These are phyloP conservation scores for Chesias legatella DNA, from an alignment of 2,888 invertebrate genomes.

Conservation along the genomic window DNA sequence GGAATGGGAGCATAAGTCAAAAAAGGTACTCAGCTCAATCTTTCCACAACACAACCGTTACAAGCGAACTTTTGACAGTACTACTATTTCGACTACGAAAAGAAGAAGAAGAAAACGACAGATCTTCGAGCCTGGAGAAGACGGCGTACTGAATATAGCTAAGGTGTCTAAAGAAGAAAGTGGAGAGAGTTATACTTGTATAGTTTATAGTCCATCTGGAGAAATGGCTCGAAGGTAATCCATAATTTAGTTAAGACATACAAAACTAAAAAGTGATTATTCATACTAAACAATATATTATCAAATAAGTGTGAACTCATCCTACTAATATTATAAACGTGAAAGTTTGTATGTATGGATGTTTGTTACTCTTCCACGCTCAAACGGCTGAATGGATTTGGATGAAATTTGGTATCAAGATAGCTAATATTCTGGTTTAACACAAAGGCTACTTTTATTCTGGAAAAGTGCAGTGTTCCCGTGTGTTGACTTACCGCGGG, in stretches of 20 bases:
- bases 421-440: too few species aligned
- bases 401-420: too few species aligned
- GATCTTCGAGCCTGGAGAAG: constrained; percentile 58
- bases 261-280: not conserved
- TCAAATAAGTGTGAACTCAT: too few species aligned
- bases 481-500: too few species aligned
- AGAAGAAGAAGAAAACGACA: constrained; percentile 59
- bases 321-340: too few species aligned
- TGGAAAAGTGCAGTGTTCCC: too few species aligned
- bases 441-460: too few species aligned
- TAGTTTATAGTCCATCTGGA: constrained; percentile 86
- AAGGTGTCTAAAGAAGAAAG: constrained; percentile 83
- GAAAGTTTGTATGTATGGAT: too few species aligned
- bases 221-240: constrained; percentile 85
- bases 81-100: constrained; percentile 22
- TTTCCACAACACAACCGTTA: constrained; percentile 60
- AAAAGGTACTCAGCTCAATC: constrained; percentile 54
- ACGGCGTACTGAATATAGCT: constrained; percentile 81
- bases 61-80: constrained; percentile 45
- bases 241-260: not conserved
- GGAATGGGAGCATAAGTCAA: constrained; percentile 74
- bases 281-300: too few species aligned
- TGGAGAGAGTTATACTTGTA: constrained; percentile 90
- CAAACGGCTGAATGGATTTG: too few species aligned
- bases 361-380: too few species aligned